Conservation (phyloP, 2,797 vertebrate species). For the Semaprochilodus insignis region DNA sequence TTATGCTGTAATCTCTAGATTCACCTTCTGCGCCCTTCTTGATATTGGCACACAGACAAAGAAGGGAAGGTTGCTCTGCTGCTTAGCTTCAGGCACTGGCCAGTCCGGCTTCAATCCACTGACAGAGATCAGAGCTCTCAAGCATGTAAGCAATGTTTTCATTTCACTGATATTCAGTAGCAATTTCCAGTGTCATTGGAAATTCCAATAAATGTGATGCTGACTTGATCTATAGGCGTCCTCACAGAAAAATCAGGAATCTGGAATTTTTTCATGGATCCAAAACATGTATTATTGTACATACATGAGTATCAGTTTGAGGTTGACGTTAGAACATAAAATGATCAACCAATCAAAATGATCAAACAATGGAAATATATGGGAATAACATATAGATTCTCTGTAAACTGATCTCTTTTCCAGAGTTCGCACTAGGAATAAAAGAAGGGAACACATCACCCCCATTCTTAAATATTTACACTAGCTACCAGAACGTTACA, state of each 20-base stretch:
- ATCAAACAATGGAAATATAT: neutral
- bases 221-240: neutral
- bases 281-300: neutral
- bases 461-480: too few relatives aligned
- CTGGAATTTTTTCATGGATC: neutral
- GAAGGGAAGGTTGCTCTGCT: neutral
- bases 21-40: conserved; percentile 50
- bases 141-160: neutral
- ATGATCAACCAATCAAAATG: too few relatives aligned
- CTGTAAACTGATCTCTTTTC: neutral
- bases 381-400: neutral
- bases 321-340: neutral
- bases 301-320: neutral
- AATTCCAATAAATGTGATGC: neutral
- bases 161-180: neutral
- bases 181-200: too few relatives aligned
- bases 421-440: too few relatives aligned
- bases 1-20: conserved; percentile 22
- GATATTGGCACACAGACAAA: conserved; percentile 22
- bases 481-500: too few relatives aligned
- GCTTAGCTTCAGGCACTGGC: neutral
- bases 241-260: neutral
- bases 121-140: neutral
- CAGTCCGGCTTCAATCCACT: neutral
- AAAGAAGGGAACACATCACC: too few relatives aligned